A percentile compares a stretch with the other conserved stretches of the same genome.
phyloP scores from a whole-genome alignment of 2,888 invertebrate genomes.

The Urechis unicinctus region DNA sequence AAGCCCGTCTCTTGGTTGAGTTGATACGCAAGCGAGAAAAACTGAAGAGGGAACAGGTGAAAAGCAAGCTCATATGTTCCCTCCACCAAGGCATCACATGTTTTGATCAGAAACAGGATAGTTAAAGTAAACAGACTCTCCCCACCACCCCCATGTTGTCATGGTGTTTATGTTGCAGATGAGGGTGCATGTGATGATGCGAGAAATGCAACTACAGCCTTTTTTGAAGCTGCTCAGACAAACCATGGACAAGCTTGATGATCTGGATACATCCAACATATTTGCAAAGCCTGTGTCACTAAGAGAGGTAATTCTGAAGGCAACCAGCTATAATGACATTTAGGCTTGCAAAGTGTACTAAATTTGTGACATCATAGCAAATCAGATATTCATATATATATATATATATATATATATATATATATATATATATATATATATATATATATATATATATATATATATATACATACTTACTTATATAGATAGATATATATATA shows the following conservation, averaged over 20 bases:
- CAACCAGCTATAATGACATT: too few species aligned
- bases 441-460: too few species aligned
- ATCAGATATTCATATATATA: background rate
- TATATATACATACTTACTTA: too few species aligned
- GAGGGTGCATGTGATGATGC: constrained; percentile 63
- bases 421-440: too few species aligned
- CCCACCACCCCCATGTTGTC: background rate
- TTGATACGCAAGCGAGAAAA: constrained; percentile 92
- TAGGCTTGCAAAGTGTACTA: too few species aligned
- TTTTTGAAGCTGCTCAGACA: constrained; percentile 71
- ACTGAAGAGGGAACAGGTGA: constrained; percentile 68
- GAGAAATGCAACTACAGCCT: constrained; percentile 73
- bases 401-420: background rate
- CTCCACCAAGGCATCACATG: background rate
- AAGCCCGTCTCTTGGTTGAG: constrained; percentile 86
- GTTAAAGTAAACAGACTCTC: background rate
- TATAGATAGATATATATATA: too few species aligned
- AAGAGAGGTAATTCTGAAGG: constrained; percentile 44
- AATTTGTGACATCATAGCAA: too few species aligned
- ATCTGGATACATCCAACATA: constrained; percentile 77
- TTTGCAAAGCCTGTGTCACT: constrained; percentile 89
- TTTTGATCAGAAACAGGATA: background rate
- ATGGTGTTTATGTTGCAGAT: constrained; percentile 27
- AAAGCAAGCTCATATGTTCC: too few species aligned
- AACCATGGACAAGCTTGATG: constrained; percentile 69